Conservation (phyloP, 1,140 invertebrate species). For the Orchesella cincta region DNA sequence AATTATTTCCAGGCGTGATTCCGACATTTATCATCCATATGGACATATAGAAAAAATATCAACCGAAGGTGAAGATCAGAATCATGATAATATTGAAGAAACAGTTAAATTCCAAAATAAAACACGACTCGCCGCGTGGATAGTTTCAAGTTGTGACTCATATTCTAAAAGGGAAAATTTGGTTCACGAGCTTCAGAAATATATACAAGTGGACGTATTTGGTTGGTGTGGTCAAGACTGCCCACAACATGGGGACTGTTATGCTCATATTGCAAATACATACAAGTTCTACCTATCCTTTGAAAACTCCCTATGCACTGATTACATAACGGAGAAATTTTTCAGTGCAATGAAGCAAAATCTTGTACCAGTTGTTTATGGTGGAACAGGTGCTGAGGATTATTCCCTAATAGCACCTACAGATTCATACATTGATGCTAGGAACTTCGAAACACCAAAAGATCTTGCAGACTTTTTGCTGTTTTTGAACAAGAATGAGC, state of each 20-base stretch:
- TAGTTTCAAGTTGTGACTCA: conserved; percentile 61
- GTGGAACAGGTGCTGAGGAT: conserved; percentile 58
- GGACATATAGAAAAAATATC: conserved; percentile 55
- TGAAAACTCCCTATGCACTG: conserved; percentile 55
- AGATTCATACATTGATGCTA: conserved; percentile 65
- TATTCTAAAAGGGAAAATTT: conserved; percentile 57
- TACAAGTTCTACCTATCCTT: conserved; percentile 55
- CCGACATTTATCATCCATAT: conserved; percentile 60
- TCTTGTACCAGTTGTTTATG: conserved; percentile 71
- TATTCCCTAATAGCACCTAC: conserved; percentile 65
- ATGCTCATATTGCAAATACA: conserved; percentile 34
- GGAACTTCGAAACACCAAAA: conserved; percentile 58
- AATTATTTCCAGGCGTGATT: conserved; percentile 50
- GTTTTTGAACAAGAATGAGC: conserved; percentile 55
- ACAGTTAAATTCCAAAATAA: conserved; percentile 43
- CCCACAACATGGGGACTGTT: conserved; percentile 6
- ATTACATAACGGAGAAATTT: conserved; percentile 57
- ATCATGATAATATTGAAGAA: conserved; percentile 40
- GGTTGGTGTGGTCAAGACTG: conserved; percentile 59
- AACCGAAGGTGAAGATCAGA: conserved; percentile 49
- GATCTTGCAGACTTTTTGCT: conserved; percentile 60
- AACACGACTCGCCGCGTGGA: conserved; percentile 57
- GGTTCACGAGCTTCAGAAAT: conserved; percentile 57
- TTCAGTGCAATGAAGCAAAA: conserved; percentile 50
- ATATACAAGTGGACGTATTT: conserved; percentile 62